These are phyloP conservation scores for Eupithecia pulchellata DNA, from an alignment of 2,888 invertebrate genomes.

Conservation along the genomic window DNA sequence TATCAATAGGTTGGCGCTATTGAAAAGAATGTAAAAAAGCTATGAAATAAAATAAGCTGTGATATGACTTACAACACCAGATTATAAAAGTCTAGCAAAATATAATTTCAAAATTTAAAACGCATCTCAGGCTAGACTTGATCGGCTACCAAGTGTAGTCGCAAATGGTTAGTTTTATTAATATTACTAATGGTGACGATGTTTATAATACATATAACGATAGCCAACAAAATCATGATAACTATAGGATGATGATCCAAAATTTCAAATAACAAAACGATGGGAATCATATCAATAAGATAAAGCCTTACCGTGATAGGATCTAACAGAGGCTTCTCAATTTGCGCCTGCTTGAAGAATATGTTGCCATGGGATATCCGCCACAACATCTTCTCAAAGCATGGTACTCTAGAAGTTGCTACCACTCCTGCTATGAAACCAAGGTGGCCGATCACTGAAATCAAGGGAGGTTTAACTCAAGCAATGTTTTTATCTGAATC, in stretches of 20 bases:
- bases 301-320: slow-evolving; percentile 70
- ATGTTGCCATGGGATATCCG: slow-evolving; percentile 82
- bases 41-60: not conserved
- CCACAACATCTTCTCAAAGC: slow-evolving; percentile 81
- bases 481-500: not conserved
- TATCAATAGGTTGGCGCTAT: not conserved
- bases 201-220: not conserved
- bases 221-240: not conserved
- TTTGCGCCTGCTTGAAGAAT: slow-evolving; percentile 80
- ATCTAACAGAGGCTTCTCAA: slow-evolving; percentile 75
- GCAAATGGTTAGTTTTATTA: not conserved
- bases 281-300: not conserved
- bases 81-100: not conserved
- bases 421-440: slow-evolving; percentile 81
- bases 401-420: slow-evolving; percentile 71
- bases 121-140: not conserved
- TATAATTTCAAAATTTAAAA: not conserved
- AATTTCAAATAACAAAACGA: not conserved
- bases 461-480: not conserved
- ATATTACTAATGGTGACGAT: not conserved
- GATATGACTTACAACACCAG: not conserved
- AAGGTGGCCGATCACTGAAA: slow-evolving; percentile 67
- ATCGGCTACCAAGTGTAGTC: not conserved
- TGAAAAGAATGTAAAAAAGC: not conserved
- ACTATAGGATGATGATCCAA: not conserved